Conservation (phyloP, 2,888 invertebrate genomes). For the Uropetala carovei region DNA sequence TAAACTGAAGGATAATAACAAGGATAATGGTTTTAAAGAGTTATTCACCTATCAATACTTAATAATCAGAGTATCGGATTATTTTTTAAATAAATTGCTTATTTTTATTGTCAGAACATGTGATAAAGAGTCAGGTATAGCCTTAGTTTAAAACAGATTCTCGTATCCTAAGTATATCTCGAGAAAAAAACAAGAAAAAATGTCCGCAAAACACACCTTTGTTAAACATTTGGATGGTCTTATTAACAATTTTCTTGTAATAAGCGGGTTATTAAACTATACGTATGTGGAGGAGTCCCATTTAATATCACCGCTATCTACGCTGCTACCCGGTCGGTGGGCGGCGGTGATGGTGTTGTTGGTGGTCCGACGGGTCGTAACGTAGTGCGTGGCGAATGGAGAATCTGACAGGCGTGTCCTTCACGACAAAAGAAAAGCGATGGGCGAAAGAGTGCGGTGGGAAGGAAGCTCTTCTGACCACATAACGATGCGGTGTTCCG, state of each 20-base stretch:
- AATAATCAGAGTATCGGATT: too few relatives aligned
- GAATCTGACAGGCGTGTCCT: neutral
- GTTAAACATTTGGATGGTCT: too few relatives aligned
- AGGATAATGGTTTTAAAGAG: too few relatives aligned
- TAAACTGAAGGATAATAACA: too few relatives aligned
- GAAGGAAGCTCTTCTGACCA: neutral
- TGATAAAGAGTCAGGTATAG: too few relatives aligned
- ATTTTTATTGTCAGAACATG: too few relatives aligned
- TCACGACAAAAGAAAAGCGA: neutral
- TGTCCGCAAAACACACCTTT: too few relatives aligned
- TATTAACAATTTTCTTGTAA: neutral
- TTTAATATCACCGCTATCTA: neutral
- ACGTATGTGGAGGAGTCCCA: neutral
- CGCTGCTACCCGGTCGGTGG: neutral
- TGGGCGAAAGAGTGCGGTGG: neutral
- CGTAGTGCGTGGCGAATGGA: neutral
- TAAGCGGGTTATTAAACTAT: neutral
- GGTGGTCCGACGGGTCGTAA: neutral
- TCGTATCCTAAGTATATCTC: too few relatives aligned
- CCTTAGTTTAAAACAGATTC: too few relatives aligned
- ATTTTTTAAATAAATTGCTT: too few relatives aligned
- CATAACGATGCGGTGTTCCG: constrained; percentile 23
- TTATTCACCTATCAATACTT: too few relatives aligned
- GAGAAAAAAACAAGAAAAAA: too few relatives aligned
- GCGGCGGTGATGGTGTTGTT: neutral